Base-by-base conservation (phyloP, 2,113 vertebrate genomes). In the Bufo bufo region DNA sequence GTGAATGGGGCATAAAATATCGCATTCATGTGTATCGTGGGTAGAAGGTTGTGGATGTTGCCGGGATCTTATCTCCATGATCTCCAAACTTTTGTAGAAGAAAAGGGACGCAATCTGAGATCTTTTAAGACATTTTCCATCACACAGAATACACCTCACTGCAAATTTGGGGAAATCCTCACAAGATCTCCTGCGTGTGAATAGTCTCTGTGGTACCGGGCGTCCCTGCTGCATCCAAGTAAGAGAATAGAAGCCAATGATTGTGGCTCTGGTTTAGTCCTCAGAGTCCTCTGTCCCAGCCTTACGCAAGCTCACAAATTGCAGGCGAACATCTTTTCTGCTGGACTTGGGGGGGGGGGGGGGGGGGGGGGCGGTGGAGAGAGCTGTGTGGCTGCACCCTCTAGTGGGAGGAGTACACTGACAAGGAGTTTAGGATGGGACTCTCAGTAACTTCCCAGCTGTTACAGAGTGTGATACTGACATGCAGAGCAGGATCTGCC, bases 361-460 rank as follows among this genome's bases (percentile, higher is more conserved):
- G 86, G 86, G 77, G 49, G 80, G 23, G 33, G 86, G 86, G 23
- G 33, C 78, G 86, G 86, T 82, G 86, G 86, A 23, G 83, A 52
- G 88, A 54, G 45, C 89, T 59, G 91, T 49, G 91, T 12, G 56
- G 13, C 78, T 11, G 82, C 92, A 82, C 92, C 93, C 92, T 91
- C 92, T 91, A 45, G 91, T 79, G 91, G 92, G 75, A 2, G 69
- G 3, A 52, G 80, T 54, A 50, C 14, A 45, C 79, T 75, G 69
- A 83, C 74, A 43, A 81, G 86, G 54, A 89, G 78, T 85, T 78
- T 9, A 81, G 80, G 89, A 85, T 84, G 91, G 90, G 77, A 91
- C 90, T 90, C 61, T 81, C 33, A 77, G 33, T 65, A 65, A 82
- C 89, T 89, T 85, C 85, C 85, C 78, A 85, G 87, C 88, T 49